phyloP scores from a whole-genome alignment of 2,888 invertebrate genomes.

The Deilephila porcellus region DNA sequence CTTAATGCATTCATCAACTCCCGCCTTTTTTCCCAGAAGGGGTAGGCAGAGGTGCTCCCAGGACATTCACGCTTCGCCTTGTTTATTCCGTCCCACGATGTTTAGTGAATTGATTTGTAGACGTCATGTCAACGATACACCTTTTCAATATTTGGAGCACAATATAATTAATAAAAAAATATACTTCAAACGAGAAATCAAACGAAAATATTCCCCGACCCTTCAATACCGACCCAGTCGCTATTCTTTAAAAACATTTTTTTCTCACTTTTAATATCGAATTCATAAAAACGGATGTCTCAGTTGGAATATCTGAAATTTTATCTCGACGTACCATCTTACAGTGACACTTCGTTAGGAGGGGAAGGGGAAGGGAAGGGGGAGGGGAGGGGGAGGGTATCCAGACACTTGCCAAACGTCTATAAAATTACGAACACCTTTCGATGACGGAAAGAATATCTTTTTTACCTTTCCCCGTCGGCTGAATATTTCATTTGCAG shows the following conservation, averaged over 20 bases:
- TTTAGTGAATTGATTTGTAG: too few relatives aligned
- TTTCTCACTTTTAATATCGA: slow-evolving; percentile 25
- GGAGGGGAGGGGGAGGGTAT: slow-evolving; percentile 29
- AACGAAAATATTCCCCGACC: too few relatives aligned
- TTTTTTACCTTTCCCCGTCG: slow-evolving; percentile 28
- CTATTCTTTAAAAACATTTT: not conserved
- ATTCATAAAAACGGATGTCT: slow-evolving; percentile 24
- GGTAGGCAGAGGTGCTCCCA: too few relatives aligned
- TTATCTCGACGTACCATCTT: slow-evolving; percentile 27
- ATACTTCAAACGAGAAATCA: not conserved
- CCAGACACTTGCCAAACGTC: slow-evolving; percentile 34
- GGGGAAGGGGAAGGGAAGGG: slow-evolving; percentile 38
- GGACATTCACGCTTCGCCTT: too few relatives aligned
- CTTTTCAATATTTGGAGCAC: too few relatives aligned
- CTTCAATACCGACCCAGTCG: not conserved
- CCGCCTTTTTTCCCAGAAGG: too few relatives aligned
- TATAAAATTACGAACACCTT: slow-evolving; percentile 47
- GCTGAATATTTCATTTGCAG: slow-evolving; percentile 37
- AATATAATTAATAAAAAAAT: not conserved
- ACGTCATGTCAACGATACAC: too few relatives aligned
- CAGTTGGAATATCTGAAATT: slow-evolving; percentile 25
- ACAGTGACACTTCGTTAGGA: slow-evolving; percentile 51
- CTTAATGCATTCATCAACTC: too few relatives aligned
- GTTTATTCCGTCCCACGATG: too few relatives aligned
- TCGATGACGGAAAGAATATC: slow-evolving; percentile 36